Evolutionary conservation across 2,113 vertebrate species (phyloP).

Genomic region (Calonectris borealis): DNA sequence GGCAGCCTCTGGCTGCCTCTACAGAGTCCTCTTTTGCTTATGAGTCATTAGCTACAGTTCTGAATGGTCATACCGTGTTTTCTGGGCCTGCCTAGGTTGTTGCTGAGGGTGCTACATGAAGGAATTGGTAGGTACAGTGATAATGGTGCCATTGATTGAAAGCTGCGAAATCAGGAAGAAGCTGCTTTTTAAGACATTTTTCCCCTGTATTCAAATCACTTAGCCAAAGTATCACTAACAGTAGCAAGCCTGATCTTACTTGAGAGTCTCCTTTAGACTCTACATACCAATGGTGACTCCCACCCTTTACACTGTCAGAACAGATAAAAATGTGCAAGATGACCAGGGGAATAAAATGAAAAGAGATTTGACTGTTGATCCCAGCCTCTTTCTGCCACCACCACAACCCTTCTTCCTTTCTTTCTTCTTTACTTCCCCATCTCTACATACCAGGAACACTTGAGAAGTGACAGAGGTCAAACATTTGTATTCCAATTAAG

Average conservation of each 20-base stretch:
- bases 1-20: background rate
- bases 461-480: background rate
- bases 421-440: background rate
- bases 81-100: background rate
- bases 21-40: background rate
- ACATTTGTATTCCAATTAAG: background rate
- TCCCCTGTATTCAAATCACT: background rate
- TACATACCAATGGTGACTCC: background rate
- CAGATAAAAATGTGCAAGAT: background rate
- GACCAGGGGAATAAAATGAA: background rate
- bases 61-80: background rate
- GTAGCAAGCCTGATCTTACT: background rate
- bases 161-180: background rate
- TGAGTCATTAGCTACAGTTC: background rate
- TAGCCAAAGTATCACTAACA: background rate
- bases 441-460: background rate
- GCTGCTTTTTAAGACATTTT: background rate
- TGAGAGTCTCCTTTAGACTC: background rate
- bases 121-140: background rate
- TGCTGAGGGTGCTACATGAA: background rate
- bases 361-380: background rate
- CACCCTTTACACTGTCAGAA: background rate
- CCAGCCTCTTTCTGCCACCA: background rate
- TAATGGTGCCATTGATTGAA: background rate
- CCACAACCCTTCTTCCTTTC: background rate